Evolutionary conservation across 2,888 invertebrate species (phyloP).

Genomic region (Cyclophora punctaria): DNA sequence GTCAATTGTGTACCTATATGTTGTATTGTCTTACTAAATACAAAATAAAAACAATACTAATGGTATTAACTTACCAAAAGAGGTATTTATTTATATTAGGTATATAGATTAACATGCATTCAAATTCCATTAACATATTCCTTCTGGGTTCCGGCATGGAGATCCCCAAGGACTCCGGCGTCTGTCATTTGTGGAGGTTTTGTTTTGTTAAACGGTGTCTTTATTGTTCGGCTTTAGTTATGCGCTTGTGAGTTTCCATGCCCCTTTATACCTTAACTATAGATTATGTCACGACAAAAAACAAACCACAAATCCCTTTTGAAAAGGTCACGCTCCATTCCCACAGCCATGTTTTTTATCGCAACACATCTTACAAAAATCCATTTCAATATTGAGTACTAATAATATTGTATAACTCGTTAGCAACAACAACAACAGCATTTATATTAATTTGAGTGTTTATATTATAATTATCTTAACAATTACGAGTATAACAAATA

Average conservation of each 20-base stretch:
- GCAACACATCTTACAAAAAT: conserved; percentile 32
- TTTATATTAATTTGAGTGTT: conserved; percentile 62
- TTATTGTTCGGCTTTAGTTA: not conserved
- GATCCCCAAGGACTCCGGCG: conserved; percentile 28
- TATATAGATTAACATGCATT: conserved; percentile 72
- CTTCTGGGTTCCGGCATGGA: conserved; percentile 53
- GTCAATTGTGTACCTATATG: no score
- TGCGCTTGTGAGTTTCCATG: conserved; percentile 44
- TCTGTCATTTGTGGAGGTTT: not conserved
- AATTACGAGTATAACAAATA: conserved; percentile 39
- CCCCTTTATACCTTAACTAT: conserved; percentile 31
- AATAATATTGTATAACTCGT: conserved; percentile 62
- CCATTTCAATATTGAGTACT: conserved; percentile 47
- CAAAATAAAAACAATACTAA: conserved; percentile 30
- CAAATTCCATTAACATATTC: conserved; percentile 71
- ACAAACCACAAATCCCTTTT: conserved; percentile 17
- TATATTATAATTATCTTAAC: conserved; percentile 45
- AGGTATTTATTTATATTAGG: conserved; percentile 64
- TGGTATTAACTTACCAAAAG: conserved; percentile 68
- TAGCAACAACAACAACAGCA: conserved; percentile 75
- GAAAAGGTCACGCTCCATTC: conserved; percentile 15
- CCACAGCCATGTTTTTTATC: conserved; percentile 27
- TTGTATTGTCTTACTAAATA: conserved; percentile 2
- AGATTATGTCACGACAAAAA: conserved; percentile 40
- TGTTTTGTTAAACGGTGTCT: not conserved